Evolutionary conservation across 1,140 invertebrate species (phyloP), one percentile per base, ranked within the genome.

Genomic region (Polypedilum vanderplanki): DNA sequence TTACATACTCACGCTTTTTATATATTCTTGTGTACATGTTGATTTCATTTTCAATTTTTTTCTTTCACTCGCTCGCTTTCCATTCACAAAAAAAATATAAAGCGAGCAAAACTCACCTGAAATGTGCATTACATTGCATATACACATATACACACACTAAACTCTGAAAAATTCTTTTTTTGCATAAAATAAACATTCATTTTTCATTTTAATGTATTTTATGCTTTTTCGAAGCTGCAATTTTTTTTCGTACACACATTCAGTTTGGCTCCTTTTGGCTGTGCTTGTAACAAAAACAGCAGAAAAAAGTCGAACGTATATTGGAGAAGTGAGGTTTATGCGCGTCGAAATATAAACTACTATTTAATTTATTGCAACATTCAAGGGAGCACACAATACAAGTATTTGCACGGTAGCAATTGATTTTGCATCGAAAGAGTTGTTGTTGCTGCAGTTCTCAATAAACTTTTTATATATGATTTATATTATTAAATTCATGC

Each of bases 141-240:
- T 5, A 33, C 24, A 33, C 24, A 33, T 33, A 33, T 5, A 33
- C 24, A 33, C 46, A 57, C 46, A 3, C 65, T 70, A 70, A 70
- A 70, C 65, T 70, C 65, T 18, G n/a, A 70, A 70, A 70, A 70
- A 70, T 22, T 7, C n/a, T 18, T 18, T 18, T 70, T 70, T 70
- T 70, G 65, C 65, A 70, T 70, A 70, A 70, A 70, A 70, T 70
- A 18, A 70, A 70, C 65, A 70, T 70, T 70, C 20, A 70, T 70
- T 70, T 70, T 70, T 70, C 65, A 70, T 70, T 70, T 70, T 70
- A 70, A 70, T 70, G 65, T 70, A 20, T 70, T 70, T 70, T 22
- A 70, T 70, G 65, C 65, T 70, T 22, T 70, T 22, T 70, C 46
- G 46, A 57, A 22, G 17, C 65, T 70, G 65, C 65, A 70, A 22